Evolutionary conservation across 1,140 invertebrate genomes (phyloP).

Genomic region (Teleogryllus occipitalis): DNA sequence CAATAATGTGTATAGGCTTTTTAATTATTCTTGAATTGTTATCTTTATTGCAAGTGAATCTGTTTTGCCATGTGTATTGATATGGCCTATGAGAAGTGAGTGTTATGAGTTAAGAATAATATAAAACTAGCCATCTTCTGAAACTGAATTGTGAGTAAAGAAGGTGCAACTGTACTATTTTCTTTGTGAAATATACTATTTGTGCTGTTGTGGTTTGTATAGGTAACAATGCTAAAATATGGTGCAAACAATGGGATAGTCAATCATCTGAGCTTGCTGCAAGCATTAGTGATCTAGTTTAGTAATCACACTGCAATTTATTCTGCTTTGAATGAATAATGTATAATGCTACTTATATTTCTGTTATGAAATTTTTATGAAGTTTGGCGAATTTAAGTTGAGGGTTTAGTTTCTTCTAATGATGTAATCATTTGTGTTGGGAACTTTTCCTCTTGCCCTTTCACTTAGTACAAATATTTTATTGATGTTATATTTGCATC

Average conservation of each 20-base stretch:
- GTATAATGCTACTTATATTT: too few relatives aligned
- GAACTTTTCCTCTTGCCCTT: too few relatives aligned
- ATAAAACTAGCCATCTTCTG: too few relatives aligned
- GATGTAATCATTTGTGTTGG: too few relatives aligned
- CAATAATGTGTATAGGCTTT: neutral
- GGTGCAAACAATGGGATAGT: neutral
- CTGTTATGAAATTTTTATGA: too few relatives aligned
- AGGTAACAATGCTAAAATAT: neutral
- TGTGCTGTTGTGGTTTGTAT: neutral
- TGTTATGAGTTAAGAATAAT: neutral
- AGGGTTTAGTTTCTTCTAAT: too few relatives aligned
- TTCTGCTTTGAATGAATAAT: too few relatives aligned
- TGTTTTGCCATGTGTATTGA: neutral
- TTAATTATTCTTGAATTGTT: neutral
- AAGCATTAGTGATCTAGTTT: neutral
- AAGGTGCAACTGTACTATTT: neutral
- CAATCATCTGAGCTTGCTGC: neutral
- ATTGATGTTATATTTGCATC: too few relatives aligned
- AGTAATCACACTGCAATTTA: too few relatives aligned
- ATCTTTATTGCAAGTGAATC: neutral
- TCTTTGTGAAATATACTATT: neutral
- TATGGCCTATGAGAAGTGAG: neutral
- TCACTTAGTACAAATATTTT: too few relatives aligned
- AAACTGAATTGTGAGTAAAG: neutral
- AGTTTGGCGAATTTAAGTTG: too few relatives aligned